A percentile compares a stretch with the other conserved stretches of the same genome.
These are phyloP conservation scores for Pomatostomus ruficeps DNA, from an alignment of 2,113 vertebrate species.

Conservation along the genomic window DNA sequence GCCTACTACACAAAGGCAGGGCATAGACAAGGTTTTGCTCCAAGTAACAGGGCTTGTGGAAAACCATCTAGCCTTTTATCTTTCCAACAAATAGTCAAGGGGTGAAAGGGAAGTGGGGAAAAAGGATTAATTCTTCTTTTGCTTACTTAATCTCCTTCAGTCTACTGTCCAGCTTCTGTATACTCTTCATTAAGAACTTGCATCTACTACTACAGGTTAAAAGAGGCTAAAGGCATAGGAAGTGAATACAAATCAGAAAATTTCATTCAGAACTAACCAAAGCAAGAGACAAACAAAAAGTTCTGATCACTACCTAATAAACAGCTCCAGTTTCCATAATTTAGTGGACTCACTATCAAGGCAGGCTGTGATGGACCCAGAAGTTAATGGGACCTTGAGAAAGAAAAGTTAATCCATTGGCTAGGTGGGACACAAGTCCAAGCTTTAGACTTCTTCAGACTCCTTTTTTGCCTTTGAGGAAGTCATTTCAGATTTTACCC, in stretches of 20 bases:
- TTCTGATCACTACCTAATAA: not conserved
- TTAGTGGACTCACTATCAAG: not conserved
- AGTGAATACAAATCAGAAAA: not conserved
- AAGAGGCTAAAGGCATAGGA: not conserved
- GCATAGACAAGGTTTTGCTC: not conserved
- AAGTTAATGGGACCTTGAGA: not conserved
- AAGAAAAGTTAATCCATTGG: not conserved
- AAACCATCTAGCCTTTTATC: not conserved
- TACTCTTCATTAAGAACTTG: not conserved
- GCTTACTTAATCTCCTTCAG: not conserved
- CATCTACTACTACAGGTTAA: not conserved
- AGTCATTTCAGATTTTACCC: not conserved
- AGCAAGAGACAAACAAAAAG: not conserved
- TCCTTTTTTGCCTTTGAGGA: not conserved
- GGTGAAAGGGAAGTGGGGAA: not conserved
- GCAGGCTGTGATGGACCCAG: not conserved
- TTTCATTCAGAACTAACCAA: not conserved
- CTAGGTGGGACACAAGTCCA: not conserved
- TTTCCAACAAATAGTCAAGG: not conserved
- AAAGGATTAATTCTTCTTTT: not conserved
- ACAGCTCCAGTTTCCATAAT: not conserved
- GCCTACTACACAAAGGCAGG: not conserved
- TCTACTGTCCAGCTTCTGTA: not conserved
- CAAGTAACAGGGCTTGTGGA: not conserved
- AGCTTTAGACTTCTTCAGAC: not conserved